phyloP scores from a whole-genome alignment of 2,113 vertebrate species.

The Dermatemys mawii region DNA sequence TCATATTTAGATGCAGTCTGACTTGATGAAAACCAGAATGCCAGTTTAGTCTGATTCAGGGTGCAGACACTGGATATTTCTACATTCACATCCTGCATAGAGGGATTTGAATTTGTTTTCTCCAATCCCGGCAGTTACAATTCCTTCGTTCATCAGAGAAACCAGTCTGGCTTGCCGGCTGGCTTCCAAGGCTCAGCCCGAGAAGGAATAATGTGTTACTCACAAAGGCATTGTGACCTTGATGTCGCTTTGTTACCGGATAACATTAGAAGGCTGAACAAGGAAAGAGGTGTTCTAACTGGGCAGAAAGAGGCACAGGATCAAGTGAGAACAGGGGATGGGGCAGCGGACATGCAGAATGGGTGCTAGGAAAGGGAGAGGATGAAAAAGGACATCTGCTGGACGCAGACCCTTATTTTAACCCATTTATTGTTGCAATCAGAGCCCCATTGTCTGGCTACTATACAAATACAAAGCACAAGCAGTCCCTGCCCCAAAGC shows the following conservation, averaged over 20 bases:
- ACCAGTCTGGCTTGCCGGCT: slow-evolving; percentile 13
- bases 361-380: neutral
- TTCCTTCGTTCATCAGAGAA: slow-evolving; percentile 35
- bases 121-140: neutral
- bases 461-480: neutral
- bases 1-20: slow-evolving; percentile 28
- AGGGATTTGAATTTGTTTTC: slow-evolving; percentile 50
- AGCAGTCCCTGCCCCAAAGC: neutral
- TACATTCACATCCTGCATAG: slow-evolving; percentile 60
- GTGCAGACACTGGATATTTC: slow-evolving; percentile 47
- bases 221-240: neutral
- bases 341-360: neutral
- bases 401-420: neutral
- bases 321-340: neutral
- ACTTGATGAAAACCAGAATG: slow-evolving; percentile 22
- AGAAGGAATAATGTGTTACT: neutral
- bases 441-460: neutral
- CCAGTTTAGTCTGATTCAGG: slow-evolving; percentile 49
- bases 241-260: neutral
- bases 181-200: neutral
- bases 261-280: neutral
- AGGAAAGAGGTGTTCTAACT: neutral
- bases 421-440: neutral
- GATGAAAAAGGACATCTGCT: neutral
- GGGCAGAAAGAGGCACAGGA: neutral